Evolutionary conservation across 2,888 invertebrate genomes (phyloP).

Genomic region (Sphaerophoria taeniata): DNA sequence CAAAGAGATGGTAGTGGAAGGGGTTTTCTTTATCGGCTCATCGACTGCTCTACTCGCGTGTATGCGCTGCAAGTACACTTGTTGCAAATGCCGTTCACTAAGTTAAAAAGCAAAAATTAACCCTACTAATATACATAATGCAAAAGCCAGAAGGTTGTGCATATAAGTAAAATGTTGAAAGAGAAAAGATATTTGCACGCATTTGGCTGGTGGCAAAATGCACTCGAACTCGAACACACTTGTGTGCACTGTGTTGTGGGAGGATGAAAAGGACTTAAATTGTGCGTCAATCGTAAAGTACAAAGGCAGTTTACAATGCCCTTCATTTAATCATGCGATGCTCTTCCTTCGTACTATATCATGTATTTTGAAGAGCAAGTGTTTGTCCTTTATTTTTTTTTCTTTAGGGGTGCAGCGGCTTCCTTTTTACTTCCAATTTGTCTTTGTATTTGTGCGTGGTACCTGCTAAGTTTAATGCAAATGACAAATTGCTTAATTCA

Average conservation of each 20-base stretch:
- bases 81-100: slow-evolving; percentile 59
- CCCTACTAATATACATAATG: background rate
- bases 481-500: slow-evolving; percentile 52
- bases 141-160: background rate
- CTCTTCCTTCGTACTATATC: slow-evolving; percentile 50
- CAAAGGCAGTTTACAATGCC: slow-evolving; percentile 74
- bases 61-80: slow-evolving; percentile 59
- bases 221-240: slow-evolving; percentile 73
- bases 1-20: background rate
- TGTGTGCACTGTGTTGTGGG: slow-evolving; percentile 54
- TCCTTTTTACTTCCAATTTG: slow-evolving; percentile 55
- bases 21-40: slow-evolving; percentile 54
- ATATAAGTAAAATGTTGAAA: slow-evolving; percentile 25
- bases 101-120: slow-evolving; percentile 25
- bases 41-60: slow-evolving; percentile 33
- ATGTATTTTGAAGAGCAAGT: slow-evolving; percentile 62
- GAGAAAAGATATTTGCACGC: slow-evolving; percentile 62
- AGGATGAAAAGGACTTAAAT: slow-evolving; percentile 63
- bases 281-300: slow-evolving; percentile 73
- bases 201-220: slow-evolving; percentile 58
- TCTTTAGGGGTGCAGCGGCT: slow-evolving; percentile 40
- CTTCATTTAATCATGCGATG: slow-evolving; percentile 71
- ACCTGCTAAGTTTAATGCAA: background rate
- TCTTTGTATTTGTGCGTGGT: slow-evolving; percentile 24
- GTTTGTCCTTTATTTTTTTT: slow-evolving; percentile 69